Base-by-base conservation (phyloP, 1,140 invertebrate genomes). In the Portunus trituberculatus region DNA sequence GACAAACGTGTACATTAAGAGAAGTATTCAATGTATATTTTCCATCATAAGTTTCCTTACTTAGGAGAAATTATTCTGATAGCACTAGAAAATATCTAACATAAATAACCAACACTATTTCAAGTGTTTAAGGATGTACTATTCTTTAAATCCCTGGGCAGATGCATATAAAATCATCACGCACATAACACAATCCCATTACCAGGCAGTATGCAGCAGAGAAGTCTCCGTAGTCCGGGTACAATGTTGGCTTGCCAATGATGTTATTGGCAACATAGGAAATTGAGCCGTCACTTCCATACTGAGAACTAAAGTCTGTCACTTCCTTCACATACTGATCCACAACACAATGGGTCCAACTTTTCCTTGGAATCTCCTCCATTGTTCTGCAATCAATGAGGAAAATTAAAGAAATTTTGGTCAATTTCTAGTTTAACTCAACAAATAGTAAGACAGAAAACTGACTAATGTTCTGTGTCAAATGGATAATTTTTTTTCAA, bases 281-380 rank as follows among this genome's bases (percentile, higher is more conserved):
- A 46, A 97, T 97, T 84, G 97, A 97, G 31, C 96, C 96, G 94
- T 97, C 97, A 96, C 96, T 97, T n/a, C 97, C 97, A 96, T 97
- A 97, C 91, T 97, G 97, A 12, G 97, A 97, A 95, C 97, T 97
- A 95, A 97, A 97, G 96, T 97, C 97, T n/a, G 96, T 95, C 8
- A 97, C 97, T 91, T 96, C 96, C 46, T 96, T 32, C 4, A 95
- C 96, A 92, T 93, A 97, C 92, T 96, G 96, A 48, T 96, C 93
- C 39, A 94, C 12, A 14, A 96, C 95, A 92, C 93, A 96, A 20
- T 95, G 92, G 28, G 39, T 91, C 16, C 93, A 88, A 31, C 87
- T 28, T 39, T 7, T 88, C 87, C 25, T n/a, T 39, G 87, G 10
- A 4, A 29, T 88, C 3, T 32, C 87, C 46, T 88, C 32, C 32